Evolutionary conservation across 2,113 vertebrate species (phyloP).

Genomic region (Saccopteryx leptura): DNA sequence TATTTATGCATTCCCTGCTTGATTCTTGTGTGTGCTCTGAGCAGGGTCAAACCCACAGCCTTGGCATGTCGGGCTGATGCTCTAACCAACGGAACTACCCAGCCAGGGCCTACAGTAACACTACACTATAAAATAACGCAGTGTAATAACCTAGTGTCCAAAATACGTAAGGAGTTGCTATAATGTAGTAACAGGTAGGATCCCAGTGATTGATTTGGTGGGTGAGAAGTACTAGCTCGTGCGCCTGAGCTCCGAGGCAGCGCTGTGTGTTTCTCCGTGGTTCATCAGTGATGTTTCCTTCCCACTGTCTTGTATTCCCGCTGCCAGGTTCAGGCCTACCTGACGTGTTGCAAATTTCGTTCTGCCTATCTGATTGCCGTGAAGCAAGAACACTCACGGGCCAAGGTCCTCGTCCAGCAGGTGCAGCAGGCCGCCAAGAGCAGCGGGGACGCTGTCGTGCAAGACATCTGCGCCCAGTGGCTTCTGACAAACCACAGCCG

Average conservation of each 20-base stretch:
- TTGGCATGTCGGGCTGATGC: too few relatives aligned
- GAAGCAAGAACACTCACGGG: constrained; percentile 92
- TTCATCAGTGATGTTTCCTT: neutral
- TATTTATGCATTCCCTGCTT: too few relatives aligned
- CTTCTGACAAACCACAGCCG: constrained; percentile 89
- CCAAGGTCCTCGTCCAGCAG: constrained; percentile 87
- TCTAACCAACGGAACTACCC: too few relatives aligned
- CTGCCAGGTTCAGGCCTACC: constrained; percentile 95
- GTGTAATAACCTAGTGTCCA: neutral
- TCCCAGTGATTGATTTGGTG: neutral
- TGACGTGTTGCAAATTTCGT: constrained; percentile 95
- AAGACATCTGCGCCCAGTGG: constrained; percentile 97
- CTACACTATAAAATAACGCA: neutral
- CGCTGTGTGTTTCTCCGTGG: neutral
- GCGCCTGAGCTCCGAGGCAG: neutral
- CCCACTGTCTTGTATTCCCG: neutral
- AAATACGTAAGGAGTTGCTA: neutral
- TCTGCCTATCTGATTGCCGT: constrained; percentile 96
- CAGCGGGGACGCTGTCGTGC: constrained; percentile 92
- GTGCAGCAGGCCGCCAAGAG: constrained; percentile 94
- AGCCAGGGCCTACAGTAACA: too few relatives aligned
- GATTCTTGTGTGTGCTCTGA: too few relatives aligned
- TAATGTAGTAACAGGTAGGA: neutral
- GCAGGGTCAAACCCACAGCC: too few relatives aligned
- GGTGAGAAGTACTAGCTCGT: fast-evolving